phyloP scores from a whole-genome alignment of 2,113 vertebrate genomes.

The Nannospalax galili region DNA sequence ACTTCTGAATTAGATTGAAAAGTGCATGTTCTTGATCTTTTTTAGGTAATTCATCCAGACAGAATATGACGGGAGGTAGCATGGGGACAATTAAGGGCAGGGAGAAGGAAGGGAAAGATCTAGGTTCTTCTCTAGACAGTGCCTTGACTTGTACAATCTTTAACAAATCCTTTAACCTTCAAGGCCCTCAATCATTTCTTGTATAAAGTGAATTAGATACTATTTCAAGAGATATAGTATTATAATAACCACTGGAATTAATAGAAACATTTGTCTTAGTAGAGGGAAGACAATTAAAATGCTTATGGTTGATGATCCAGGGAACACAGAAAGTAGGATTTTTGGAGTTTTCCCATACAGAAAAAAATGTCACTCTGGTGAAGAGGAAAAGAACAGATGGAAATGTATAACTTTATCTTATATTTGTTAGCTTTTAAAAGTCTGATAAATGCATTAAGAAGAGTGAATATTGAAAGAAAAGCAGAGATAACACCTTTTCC shows the following conservation, averaged over 20 bases:
- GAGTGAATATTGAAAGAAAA: fast-evolving
- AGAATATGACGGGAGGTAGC: background rate
- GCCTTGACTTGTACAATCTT: background rate
- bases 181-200: background rate
- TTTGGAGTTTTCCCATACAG: conserved; percentile 13
- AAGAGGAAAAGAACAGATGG: background rate
- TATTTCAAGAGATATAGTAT: background rate
- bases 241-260: background rate
- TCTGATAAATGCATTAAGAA: background rate
- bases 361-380: background rate
- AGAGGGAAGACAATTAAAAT: background rate
- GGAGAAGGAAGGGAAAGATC: background rate
- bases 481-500: background rate
- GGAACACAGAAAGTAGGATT: background rate
- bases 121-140: background rate
- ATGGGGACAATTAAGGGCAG: background rate
- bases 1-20: background rate
- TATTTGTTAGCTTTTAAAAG: background rate
- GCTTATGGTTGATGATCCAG: background rate
- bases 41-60: background rate
- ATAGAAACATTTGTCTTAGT: background rate
- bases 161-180: background rate
- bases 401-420: background rate
- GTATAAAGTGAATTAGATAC: background rate
- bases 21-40: background rate